Evolutionary conservation across 35 echinoderm and acorn worm genomes (phyloP).

Genomic region (Ophioderma brevispina): DNA sequence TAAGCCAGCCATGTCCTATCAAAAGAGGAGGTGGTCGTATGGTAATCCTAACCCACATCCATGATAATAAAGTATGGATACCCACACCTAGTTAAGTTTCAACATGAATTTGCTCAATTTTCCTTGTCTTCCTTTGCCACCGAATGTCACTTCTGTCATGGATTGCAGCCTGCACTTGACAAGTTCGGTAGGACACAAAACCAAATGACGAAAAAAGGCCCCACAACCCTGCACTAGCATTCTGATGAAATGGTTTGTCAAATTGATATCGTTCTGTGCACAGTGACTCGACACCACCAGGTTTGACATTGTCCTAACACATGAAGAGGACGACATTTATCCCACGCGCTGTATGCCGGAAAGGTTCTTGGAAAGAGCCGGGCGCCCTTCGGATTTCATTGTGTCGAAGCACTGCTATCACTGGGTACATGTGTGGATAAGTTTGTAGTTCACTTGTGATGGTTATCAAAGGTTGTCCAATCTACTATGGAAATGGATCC

Average conservation of each 20-base stretch:
- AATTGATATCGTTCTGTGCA: constrained; percentile 42
- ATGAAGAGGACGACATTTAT: constrained; percentile 85
- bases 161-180: constrained; percentile 94
- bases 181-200: constrained; percentile 95
- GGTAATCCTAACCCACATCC: too few relatives aligned
- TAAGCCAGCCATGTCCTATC: too few relatives aligned
- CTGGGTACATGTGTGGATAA: constrained; percentile 80
- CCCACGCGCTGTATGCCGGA: constrained; percentile 82
- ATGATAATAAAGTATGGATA: too few relatives aligned
- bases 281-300: constrained; percentile 27
- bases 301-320: constrained; percentile 92
- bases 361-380: constrained; percentile 79
- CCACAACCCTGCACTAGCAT: constrained; percentile 69
- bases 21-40: too few relatives aligned
- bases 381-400: constrained; percentile 65
- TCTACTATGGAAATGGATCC: constrained; percentile 74
- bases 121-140: constrained; percentile 35
- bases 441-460: constrained; percentile 95
- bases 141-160: constrained; percentile 81
- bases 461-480: constrained; percentile 94
- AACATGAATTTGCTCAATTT: too few relatives aligned
- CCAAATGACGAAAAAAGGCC: constrained; percentile 86
- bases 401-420: constrained; percentile 71
- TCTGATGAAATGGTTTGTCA: constrained; percentile 72
- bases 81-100: too few relatives aligned